Evolutionary conservation across 2,113 vertebrate species (phyloP), one percentile per base, ranked within the genome.

Genomic region (Phaethon lepturus): DNA sequence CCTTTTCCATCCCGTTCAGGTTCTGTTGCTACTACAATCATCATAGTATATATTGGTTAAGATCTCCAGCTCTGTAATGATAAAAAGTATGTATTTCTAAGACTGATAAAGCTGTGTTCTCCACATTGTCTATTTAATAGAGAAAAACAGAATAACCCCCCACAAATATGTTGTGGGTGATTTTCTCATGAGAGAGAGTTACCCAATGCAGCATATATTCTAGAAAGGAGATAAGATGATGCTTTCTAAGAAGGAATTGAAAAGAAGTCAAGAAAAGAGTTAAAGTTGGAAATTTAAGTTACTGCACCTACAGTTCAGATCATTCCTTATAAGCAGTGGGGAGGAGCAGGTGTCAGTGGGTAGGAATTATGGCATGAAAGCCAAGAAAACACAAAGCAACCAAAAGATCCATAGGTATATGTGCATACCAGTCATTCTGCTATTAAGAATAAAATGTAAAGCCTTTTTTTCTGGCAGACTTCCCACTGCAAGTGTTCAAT

Each of bases 401-500:
- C 20, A 24, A 62, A 72, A 95, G 69, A 91, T 81, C 86, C 42
- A 40, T 69, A 92, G 73, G 63, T 95, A 87, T 63, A 50, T 68
- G 55, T 73, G 74, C 62, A 66, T 76, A 94, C 42, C 47, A 95
- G 86, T 93, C 74, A 91, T 93, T 90, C 89, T 76, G 58, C 73
- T 93, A 76, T 68, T 84, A 93, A 89, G 83, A 91, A 91, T 59
- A 79, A 89, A 85, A 90, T 89, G 6, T 88, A 87, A 94, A 94
- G 77, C 42, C 68, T 87, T 95, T 88, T 88, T 92, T 89, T 74
- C 82, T 97, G 87, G 93, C 74, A 93, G 66, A 76, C 62, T 89
- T 94, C 66, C 75, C 74, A 15, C 69, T 87, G 66, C 85, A 95
- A 96, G 66, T 73, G 44, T 88, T 97, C 95, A 82, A 93, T 94